Percentiles rank a stretch among this genome's conserved stretches.
Evolutionary conservation across 2,888 invertebrate species (phyloP).

Genomic region (Caenorhabditis becei): DNA sequence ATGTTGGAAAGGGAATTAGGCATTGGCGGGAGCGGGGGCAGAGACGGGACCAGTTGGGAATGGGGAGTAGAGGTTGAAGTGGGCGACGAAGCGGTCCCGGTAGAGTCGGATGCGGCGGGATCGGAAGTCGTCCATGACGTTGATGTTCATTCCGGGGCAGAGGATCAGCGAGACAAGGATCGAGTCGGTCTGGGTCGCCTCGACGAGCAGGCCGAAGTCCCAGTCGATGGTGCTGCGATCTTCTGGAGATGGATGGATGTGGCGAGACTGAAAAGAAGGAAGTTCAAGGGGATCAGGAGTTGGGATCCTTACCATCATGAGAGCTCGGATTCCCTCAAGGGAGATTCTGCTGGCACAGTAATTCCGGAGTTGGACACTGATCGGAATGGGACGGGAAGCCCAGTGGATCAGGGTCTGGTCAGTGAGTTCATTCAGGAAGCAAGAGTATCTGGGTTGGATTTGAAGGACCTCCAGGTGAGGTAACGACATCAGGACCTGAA

Average conservation of each 20-base stretch:
- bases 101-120: conserved; percentile 33
- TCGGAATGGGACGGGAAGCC: conserved; percentile 25
- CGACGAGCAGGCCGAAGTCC: conserved; percentile 55
- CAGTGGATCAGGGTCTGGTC: conserved; percentile 59
- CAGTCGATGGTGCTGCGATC: conserved; percentile 35
- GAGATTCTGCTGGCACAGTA: conserved; percentile 40
- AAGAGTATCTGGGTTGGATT: conserved; percentile 59
- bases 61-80: conserved; percentile 28
- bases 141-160: conserved; percentile 30
- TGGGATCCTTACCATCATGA: conserved; percentile 28
- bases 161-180: conserved; percentile 37
- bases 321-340: conserved; percentile 42
- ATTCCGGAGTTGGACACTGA: conserved; percentile 32
- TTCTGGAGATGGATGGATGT: neutral
- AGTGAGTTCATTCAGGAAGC: conserved; percentile 58
- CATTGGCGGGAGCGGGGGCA: neutral
- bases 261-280: neutral
- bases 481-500: conserved; percentile 56
- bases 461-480: conserved; percentile 48
- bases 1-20: neutral
- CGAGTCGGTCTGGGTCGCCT: conserved; percentile 32
- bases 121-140: conserved; percentile 48
- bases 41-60: conserved; percentile 22
- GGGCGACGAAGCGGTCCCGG: neutral
- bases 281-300: neutral